These are phyloP conservation scores for Kryptopterus vitreolus DNA, from an alignment of 2,797 vertebrate genomes.

Conservation along the genomic window DNA sequence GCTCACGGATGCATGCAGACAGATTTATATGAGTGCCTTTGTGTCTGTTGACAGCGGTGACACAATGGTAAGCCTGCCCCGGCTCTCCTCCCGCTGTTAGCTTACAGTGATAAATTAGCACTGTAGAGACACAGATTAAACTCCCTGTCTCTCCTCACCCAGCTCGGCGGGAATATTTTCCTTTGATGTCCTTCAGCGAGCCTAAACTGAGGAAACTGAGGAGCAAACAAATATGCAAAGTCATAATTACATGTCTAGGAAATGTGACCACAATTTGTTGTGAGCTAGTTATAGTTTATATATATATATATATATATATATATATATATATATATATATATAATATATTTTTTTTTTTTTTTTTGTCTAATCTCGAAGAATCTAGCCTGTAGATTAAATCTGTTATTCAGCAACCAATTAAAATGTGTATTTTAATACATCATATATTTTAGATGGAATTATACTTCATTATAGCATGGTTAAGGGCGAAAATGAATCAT, in stretches of 20 bases:
- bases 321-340: no score
- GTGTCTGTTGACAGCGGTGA: conserved; percentile 41
- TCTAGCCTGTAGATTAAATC: not conserved
- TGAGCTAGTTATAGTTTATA: not conserved
- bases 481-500: not conserved
- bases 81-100: conserved; percentile 39
- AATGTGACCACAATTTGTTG: conserved; percentile 17
- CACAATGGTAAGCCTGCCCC: conserved; percentile 36
- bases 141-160: conserved; percentile 45
- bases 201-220: conserved; percentile 39
- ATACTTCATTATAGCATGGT: not conserved
- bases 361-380: not conserved
- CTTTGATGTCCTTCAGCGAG: conserved; percentile 56
- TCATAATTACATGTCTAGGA: conserved; percentile 6
- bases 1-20: not conserved
- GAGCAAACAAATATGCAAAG: conserved; percentile 30
- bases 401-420: not conserved
- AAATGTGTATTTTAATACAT: not conserved
- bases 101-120: conserved; percentile 39
- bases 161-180: conserved; percentile 33
- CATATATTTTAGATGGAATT: not conserved
- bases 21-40: conserved; percentile 42
- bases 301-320: no score
- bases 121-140: conserved; percentile 59
- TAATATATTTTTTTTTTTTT: not conserved